Evolutionary conservation across 2,113 vertebrate species (phyloP).

Genomic region (Vulpes ferrilata): DNA sequence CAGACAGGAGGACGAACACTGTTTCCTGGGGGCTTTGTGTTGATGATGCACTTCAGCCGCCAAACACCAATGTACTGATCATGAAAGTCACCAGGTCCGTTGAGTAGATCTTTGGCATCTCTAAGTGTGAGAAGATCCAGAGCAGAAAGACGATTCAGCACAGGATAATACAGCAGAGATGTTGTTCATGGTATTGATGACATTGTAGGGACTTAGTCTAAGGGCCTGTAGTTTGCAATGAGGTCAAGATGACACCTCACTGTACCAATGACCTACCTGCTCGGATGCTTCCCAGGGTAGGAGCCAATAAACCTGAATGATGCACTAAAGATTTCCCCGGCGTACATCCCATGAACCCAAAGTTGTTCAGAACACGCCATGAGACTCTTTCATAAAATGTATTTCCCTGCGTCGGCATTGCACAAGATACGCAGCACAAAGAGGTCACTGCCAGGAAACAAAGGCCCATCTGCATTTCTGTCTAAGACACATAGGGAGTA

Average conservation of each 20-base stretch:
- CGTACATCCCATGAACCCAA: background rate
- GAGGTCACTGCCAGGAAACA: background rate
- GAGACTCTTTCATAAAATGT: background rate
- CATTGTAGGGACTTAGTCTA: background rate
- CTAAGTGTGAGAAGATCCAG: background rate
- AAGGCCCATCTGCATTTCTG: background rate
- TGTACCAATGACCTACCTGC: background rate
- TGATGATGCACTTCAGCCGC: background rate
- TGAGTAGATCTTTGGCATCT: background rate
- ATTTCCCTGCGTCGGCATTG: background rate
- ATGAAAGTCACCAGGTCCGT: background rate
- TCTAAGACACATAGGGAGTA: background rate
- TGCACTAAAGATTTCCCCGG: too few relatives aligned
- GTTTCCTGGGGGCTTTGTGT: background rate
- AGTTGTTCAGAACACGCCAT: background rate
- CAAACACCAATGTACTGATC: background rate
- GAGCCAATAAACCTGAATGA: background rate
- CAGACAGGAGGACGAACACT: too few relatives aligned
- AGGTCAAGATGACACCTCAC: background rate
- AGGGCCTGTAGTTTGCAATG: background rate
- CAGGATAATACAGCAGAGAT: background rate
- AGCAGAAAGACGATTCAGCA: too few relatives aligned
- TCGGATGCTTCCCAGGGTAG: background rate
- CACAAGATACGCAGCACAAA: background rate
- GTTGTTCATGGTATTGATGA: fast-evolving